These are phyloP conservation scores for Parauchenoglanis punctatus DNA, from an alignment of 2,797 vertebrate genomes.

Conservation along the genomic window DNA sequence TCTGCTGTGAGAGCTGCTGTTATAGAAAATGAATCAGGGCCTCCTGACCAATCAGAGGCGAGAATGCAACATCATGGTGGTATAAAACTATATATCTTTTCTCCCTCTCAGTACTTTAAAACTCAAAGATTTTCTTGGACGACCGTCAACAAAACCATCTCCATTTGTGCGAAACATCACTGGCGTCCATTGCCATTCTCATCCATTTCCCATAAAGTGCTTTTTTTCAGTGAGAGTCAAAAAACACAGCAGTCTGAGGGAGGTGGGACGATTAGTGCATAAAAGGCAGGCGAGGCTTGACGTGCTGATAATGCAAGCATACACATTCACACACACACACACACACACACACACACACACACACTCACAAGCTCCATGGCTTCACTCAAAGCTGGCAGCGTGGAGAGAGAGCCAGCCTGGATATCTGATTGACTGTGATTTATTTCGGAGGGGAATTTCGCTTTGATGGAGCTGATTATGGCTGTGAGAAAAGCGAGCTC, in stretches of 20 bases:
- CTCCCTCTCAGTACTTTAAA: slow-evolving; percentile 23
- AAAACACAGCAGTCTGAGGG: slow-evolving; percentile 73
- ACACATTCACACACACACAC: slow-evolving; percentile 5
- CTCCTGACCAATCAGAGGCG: neutral
- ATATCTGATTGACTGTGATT: slow-evolving; percentile 58
- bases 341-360: neutral
- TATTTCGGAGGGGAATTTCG: slow-evolving; percentile 44
- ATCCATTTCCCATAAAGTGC: slow-evolving; percentile 65
- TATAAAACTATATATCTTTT: neutral
- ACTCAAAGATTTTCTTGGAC: slow-evolving; percentile 65
- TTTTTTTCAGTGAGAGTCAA: slow-evolving; percentile 41
- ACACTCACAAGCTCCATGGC: slow-evolving; percentile 17
- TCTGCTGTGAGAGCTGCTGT: neutral
- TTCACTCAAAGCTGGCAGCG: slow-evolving; percentile 33
- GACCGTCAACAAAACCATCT: slow-evolving; percentile 66
- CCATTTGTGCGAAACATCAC: slow-evolving; percentile 71
- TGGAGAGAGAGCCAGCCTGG: slow-evolving; percentile 1
- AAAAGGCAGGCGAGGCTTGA: slow-evolving; percentile 72
- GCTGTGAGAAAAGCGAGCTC: slow-evolving; percentile 41
- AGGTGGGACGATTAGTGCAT: slow-evolving; percentile 76
- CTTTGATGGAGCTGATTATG: slow-evolving; percentile 57
- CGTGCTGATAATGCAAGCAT: slow-evolving; percentile 46
- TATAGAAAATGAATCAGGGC: neutral
- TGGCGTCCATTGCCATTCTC: slow-evolving; percentile 67
- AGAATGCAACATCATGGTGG: neutral